Evolutionary conservation across 2,888 invertebrate species (phyloP), one percentile per base, ranked within the genome.

Genomic region (Onthophagus sagittarius): DNA sequence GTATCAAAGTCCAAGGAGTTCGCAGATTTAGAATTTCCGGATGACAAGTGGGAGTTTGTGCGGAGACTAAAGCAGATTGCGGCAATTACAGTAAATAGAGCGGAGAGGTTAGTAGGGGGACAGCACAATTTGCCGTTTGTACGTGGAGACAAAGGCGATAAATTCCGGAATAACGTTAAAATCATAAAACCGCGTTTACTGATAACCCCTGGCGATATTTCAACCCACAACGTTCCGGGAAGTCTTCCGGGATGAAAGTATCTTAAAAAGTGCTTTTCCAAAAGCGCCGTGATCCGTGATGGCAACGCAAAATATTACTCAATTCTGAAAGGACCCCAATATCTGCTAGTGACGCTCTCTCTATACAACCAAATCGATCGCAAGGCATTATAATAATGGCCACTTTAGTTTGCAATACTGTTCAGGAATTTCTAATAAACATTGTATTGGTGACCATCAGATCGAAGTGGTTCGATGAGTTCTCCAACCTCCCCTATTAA

Each of bases 161-260:
- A 79, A 78, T 78, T 78, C 76, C 72, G 75, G 76, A 79, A 78
- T 77, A 77, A 77, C 78, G 78, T 77, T 76, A 77, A 78, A 78
- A 79, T 78, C 78, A 78, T 77, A 78, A 79, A 79, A 77, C 76
- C 77, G 72, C 77, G 78, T 79, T 79, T 77, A 77, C 76, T 77
- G 78, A 78, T 77, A 78, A 76, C 77, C 77, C 67, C 74, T 70
- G 72, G 78, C 74, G 74, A 77, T 78, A 78, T 77, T 77, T 78
- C 76, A 79, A 75, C 77, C 71, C 74, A 7, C 39, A 11, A 53
- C 39, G 39, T 53, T 53, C 39, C 4, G 39, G 39, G 11, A 11
- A 53, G 39, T 23, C 39, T 53, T 53, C 39, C 39, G 39, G 39
- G 39, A 53, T 53, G 39, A 53, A 53, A 53, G 39, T 53, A 53